A percentile compares a stretch with the other conserved stretches of the same genome.
phyloP scores from a whole-genome alignment of 2,888 invertebrate genomes.

The Caenorhabditis zanzibari region DNA sequence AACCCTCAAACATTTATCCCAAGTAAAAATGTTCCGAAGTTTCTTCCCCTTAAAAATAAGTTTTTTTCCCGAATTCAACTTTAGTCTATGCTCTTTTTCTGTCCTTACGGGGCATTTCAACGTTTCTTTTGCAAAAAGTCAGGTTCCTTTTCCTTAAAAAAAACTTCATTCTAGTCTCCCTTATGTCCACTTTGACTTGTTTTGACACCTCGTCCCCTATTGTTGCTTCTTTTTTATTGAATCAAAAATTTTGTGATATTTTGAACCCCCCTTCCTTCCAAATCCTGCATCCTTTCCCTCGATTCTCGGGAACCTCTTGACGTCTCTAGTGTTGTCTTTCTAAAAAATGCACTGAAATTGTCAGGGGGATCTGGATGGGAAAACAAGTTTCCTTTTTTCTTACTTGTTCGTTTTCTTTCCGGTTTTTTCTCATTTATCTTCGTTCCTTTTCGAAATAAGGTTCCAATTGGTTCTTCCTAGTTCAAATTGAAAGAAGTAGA shows the following conservation, averaged over 20 bases:
- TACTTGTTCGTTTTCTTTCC: background rate
- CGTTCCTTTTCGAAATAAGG: background rate
- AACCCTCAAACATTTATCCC: too few relatives aligned
- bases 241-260: background rate
- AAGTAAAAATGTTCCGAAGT: too few relatives aligned
- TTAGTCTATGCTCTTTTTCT: background rate
- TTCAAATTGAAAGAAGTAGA: slow-evolving; percentile 1
- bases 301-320: slow-evolving; percentile 5
- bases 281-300: background rate
- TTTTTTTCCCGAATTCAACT: background rate
- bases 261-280: background rate
- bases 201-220: background rate
- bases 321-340: slow-evolving; percentile 7
- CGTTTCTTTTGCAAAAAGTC: background rate
- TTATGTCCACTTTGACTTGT: background rate
- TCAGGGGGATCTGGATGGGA: slow-evolving; percentile 23
- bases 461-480: background rate
- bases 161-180: background rate
- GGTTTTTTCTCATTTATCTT: slow-evolving; percentile 1
- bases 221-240: background rate
- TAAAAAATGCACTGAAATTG: slow-evolving; percentile 49
- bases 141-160: background rate
- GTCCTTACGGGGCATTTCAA: background rate
- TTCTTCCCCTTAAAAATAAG: too few relatives aligned
- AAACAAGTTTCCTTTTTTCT: slow-evolving; percentile 13